Conservation (phyloP, 2,888 invertebrate species). For the Micoletzkya japonica region DNA sequence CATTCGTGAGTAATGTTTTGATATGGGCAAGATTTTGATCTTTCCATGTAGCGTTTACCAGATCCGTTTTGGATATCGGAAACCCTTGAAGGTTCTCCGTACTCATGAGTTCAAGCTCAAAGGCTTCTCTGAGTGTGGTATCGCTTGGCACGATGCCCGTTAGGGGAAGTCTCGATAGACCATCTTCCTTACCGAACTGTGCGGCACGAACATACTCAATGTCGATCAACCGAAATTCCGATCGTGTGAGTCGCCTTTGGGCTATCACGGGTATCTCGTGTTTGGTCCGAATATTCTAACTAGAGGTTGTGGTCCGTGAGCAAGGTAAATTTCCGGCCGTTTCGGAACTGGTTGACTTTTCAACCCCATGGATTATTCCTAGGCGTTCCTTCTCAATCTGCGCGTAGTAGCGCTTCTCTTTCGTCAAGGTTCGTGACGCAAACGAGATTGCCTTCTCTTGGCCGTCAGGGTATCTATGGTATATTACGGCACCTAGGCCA, state of each 20-base stretch:
- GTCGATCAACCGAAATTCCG: slow-evolving; percentile 66
- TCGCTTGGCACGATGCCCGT: too few species aligned
- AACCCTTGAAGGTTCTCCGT: too few species aligned
- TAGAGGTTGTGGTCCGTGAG: slow-evolving; percentile 67
- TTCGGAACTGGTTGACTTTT: slow-evolving; percentile 65
- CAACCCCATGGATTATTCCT: slow-evolving; percentile 63
- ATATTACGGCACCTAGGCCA: slow-evolving; percentile 47
- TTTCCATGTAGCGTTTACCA: too few species aligned
- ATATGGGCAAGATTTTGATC: too few species aligned
- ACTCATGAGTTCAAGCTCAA: too few species aligned
- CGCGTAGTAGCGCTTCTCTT: slow-evolving; percentile 64
- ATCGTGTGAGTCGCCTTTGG: slow-evolving; percentile 64
- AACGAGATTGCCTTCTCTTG: slow-evolving; percentile 46
- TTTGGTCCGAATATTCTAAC: slow-evolving; percentile 66
- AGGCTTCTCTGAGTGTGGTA: too few species aligned
- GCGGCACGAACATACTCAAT: too few species aligned
- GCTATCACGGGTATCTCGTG: slow-evolving; percentile 30
- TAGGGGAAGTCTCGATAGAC: slow-evolving; percentile 58
- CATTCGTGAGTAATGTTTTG: too few species aligned
- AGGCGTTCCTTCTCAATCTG: slow-evolving; percentile 66
- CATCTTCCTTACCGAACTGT: slow-evolving; percentile 65
- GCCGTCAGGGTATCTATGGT: slow-evolving; percentile 38
- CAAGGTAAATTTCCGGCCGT: slow-evolving; percentile 62
- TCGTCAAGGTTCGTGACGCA: slow-evolving; percentile 39
- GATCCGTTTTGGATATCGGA: too few species aligned